Base-by-base conservation (phyloP, 2,113 vertebrate species). In the Platysteira castanea region DNA sequence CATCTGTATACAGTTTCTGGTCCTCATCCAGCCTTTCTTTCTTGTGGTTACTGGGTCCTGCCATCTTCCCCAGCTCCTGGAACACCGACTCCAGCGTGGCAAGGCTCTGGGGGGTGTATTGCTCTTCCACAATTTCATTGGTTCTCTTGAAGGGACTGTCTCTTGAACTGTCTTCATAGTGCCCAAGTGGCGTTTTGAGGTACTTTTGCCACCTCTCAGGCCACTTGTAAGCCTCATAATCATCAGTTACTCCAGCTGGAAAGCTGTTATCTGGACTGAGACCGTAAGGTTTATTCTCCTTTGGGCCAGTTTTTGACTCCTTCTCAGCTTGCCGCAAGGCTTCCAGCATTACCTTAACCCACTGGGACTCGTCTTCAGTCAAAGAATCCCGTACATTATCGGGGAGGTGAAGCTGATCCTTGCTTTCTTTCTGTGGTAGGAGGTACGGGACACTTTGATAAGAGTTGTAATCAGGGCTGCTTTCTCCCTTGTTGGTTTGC, bases 31-130 rank as follows among this genome's bases (percentile, higher is more conserved):
- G 96, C 57, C 96, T 98, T 73, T 98, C 98, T 70, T 98, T 97
- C 82, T 98, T 98, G 71, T 97, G 97, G 74, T 89, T 97, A 50
- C 91, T 98, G 11, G 96, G 82, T 7, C 89, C 96, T 1, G 98
- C 98, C 94, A 99, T 97, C 93, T 98, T 99, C 18, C 99, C 98
- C 83, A 99, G 90, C 86, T 99, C 99, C 79, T 99, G 99, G 84
- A 99, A 99, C 86, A 99, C 98, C 0, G 99, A 99, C 95, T 99
- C 99, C 90, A 99, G 94, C 0, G 99, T 99, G 9, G 99, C 99
- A 24, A 99, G 98, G 90, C 98, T 99, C 89, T 99, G 99, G 31
- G 99, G 99, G 0, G 99, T 99, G 70, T 99, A 99, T 47, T 99
- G 99, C 89, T 99, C 99, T 89, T 99, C 99, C 53, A 99, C 98